Base-by-base conservation (phyloP, 2,113 vertebrate genomes). In the Tragelaphus scriptus region DNA sequence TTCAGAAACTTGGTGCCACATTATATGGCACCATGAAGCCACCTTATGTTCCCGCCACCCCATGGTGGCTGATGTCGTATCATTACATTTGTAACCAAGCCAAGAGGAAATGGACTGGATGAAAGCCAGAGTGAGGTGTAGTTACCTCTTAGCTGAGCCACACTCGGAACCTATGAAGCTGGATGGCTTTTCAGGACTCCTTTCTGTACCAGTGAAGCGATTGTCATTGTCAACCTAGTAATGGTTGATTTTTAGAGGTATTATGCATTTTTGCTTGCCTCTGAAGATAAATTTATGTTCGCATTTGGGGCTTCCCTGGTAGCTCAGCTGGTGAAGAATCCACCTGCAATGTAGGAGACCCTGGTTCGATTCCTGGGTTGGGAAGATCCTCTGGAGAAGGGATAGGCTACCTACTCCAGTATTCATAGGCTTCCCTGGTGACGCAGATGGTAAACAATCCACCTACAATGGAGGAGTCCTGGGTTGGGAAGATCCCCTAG, bases 1-100 rank as follows among this genome's bases (percentile, higher is more conserved):
- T 97, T 98, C 97, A 98, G 97, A 97, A 95, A 93, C 91, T 71
- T 90, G 94, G 94, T 95, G 95, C 98, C 95, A 96, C 91, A 93
- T 96, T 97, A 94, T 98, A 97, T 98, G 93, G 86, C 53, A 65
- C 68, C 32, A 61, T 81, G 97, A 97, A 96, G 95, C 96, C 80
- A 96, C 82, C 85, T 96, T 96, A 65, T 89, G 84, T 94, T 86
- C 94, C 58, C 40, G 93, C 68, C 79, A 87, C 86, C 47, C 75
- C 59, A 30, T 94, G 84, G 89, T 94, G 88, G 86, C 94, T 98
- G 96, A 97, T 98, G 97, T 98, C 84, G 93, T 97, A 36, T 81
- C 80, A 97, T 98, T 96, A 95, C 82, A 84, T 61, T 96, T 91
- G 56, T 96, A 97, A 88, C 93, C 93, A 71, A 95, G 94, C 96